Conservation (phyloP, 2,888 invertebrate genomes). For the Vesta saturnalis region DNA sequence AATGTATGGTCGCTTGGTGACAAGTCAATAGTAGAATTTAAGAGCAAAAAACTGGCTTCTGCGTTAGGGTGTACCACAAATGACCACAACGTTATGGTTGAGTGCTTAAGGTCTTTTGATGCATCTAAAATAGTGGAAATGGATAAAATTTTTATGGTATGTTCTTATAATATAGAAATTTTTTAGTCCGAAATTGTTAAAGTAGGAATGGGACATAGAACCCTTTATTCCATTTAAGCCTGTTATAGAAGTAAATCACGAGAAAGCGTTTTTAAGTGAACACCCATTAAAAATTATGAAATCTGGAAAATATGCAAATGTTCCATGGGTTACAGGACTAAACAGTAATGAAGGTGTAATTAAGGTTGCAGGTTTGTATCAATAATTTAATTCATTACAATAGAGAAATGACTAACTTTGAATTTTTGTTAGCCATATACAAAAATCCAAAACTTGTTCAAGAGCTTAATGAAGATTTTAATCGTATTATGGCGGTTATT, state of each 20-base stretch:
- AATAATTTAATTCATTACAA: neutral
- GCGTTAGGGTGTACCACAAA: constrained; percentile 70
- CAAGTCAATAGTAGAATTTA: constrained; percentile 45
- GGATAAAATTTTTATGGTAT: neutral
- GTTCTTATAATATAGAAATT: neutral
- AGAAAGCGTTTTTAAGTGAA: constrained; percentile 74
- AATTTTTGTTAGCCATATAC: constrained; percentile 46
- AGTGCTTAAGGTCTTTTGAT: constrained; percentile 64
- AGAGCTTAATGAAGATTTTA: constrained; percentile 47
- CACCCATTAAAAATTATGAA: constrained; percentile 67
- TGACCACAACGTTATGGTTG: constrained; percentile 63
- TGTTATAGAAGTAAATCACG: constrained; percentile 74
- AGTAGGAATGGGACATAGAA: constrained; percentile 80
- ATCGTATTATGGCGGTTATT: constrained; percentile 36
- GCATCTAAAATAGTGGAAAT: neutral
- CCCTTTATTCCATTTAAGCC: constrained; percentile 85
- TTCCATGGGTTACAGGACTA: constrained; percentile 79
- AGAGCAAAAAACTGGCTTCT: constrained; percentile 62
- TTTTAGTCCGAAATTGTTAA: constrained; percentile 10
- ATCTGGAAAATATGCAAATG: constrained; percentile 63
- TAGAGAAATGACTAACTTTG: neutral
- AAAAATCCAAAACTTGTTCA: constrained; percentile 54
- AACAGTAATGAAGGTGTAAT: constrained; percentile 79
- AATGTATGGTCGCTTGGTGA: constrained; percentile 64
- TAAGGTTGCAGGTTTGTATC: constrained; percentile 66